Base-by-base conservation (phyloP, 2,888 invertebrate genomes). In the Noctua janthe region DNA sequence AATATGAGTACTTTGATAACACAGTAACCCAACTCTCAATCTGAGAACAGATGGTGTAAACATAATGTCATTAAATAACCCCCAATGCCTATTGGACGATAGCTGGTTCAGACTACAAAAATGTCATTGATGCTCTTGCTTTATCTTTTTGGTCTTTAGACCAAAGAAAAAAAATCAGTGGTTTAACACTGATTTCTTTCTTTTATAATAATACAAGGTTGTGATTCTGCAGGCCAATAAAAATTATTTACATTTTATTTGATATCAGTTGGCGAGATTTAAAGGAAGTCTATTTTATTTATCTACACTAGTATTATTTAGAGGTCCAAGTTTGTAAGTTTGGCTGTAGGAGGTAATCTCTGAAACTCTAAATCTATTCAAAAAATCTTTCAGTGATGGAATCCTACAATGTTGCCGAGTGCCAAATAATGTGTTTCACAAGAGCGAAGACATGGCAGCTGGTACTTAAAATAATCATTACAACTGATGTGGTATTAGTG, bases 11-110 rank as follows among this genome's bases (percentile, higher is more conserved):
- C 67, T 67, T 49, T 77, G 80, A 80, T 83, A 85, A 87, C 81
- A 82, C 29, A 73, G 81, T 78, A 81, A 81, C 74, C 82, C 78
- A 82, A 76, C 80, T 76, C 77, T 71, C 71, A 82, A 82, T 69
- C 49, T 71, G 74, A 66, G 59, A 72, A 75, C 73, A 75, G 73
- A 81, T 78, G 80, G 79, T 79, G 54, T 59, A 59, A 78, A 71
- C 54, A 71, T 78, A n/a, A 83, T 71, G 51, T 47, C 13, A 84
- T 67, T 47, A 39, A 84, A 84, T 81, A 54, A 29, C 59, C 59
- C 59, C 59, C 29, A 29, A 71, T 82, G 51, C 47, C 11, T 47
- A 71, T 80, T 80, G 43, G 23, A 66, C 13, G 43, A 43, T 82
- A 64, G 51, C 43, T 72, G 76, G 64, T 84, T 78, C 23, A 70